Evolutionary conservation across 1,140 invertebrate genomes (phyloP).

Genomic region (Armadillidium nasatum): DNA sequence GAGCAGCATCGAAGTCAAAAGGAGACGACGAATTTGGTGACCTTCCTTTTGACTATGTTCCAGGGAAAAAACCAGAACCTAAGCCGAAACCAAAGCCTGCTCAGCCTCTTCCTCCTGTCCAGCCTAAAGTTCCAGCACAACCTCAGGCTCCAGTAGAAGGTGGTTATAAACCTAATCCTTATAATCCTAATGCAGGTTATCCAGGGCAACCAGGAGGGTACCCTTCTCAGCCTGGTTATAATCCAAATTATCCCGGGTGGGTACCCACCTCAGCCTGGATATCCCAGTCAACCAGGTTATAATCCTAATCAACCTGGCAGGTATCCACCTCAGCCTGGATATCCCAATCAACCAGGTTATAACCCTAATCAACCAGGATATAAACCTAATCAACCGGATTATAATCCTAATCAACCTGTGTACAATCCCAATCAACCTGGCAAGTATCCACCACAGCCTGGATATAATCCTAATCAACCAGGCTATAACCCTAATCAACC

Average conservation of each 20-base stretch:
- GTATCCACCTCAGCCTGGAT: constrained; percentile 36
- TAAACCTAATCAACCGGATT: constrained; percentile 34
- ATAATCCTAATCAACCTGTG: constrained; percentile 36
- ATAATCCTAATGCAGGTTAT: constrained; percentile 17
- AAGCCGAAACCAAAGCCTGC: constrained; percentile 16
- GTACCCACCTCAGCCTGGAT: constrained; percentile 27
- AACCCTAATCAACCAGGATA: constrained; percentile 38
- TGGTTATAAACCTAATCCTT: constrained; percentile 17
- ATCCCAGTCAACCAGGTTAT: constrained; percentile 26
- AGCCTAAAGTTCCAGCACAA: constrained; percentile 19
- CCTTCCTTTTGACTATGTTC: constrained; percentile 32
- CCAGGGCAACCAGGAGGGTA: constrained; percentile 11
- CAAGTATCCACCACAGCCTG: constrained; percentile 36
- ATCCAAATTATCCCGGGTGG: constrained; percentile 32
- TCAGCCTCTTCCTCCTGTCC: constrained; percentile 23
- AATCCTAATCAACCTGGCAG: constrained; percentile 34
- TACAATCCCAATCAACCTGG: constrained; percentile 35
- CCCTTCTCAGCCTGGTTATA: constrained; percentile 31
- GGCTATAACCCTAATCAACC: constrained; percentile 24
- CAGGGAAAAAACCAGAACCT: constrained; percentile 21
- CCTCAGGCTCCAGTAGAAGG: constrained; percentile 10
- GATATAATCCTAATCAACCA: constrained; percentile 38
- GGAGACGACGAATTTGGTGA: constrained; percentile 27
- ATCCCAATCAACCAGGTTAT: constrained; percentile 30
- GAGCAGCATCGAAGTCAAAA: constrained; percentile 18